Evolutionary conservation across 2,888 invertebrate genomes (phyloP), one percentile per base, ranked within the genome.

Genomic region (Taphrorychus bicolor): DNA sequence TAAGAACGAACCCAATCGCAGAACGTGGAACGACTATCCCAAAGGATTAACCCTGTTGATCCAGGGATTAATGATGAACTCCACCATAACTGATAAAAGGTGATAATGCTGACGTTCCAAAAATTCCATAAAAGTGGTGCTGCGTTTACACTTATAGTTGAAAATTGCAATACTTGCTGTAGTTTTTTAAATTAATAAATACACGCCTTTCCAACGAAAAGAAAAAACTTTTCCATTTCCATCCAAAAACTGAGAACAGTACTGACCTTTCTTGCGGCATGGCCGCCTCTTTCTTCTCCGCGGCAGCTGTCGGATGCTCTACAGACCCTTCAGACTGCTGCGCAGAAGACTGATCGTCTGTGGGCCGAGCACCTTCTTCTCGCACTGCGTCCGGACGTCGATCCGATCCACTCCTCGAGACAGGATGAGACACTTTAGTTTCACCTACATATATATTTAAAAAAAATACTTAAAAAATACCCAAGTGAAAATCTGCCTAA

Each of bases 381-480:
- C 80, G 76, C 18, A 82, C 80, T 16, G 80, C 79, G 71, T 82
- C 83, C 54, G 82, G 82, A 61, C 82, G 76, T 70, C 82, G 74
- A 70, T 82, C 83, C 32, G 82, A 82, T 53, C 82, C 82, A 59
- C 80, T 81, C 56, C 82, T 75, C 45, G 82, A 80, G 23, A 82
- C 81, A 3, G 82, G 81, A 66, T 82, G 81, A 56, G 80, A 77
- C 60, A 80, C 79, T 73, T 81, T 82, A 23, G 78, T 76, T 54
- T 82, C 83, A 66, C 79, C 81, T 81, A 74, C 45, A 79, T 78
- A 62, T 66, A 74, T n/a, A 61, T 1, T 5, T 22, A 9, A 41
- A 57, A 59, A 23, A 22, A 23, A 11, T 17, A 24, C 17, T 32
- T 17, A 3, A 52, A 52, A 52, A 17, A 1, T 14, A 5, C 24